Percentiles rank a stretch among this genome's conserved stretches.
Conservation (phyloP, 2,797 vertebrate species). For the Orientallactaga sibirica region DNA sequence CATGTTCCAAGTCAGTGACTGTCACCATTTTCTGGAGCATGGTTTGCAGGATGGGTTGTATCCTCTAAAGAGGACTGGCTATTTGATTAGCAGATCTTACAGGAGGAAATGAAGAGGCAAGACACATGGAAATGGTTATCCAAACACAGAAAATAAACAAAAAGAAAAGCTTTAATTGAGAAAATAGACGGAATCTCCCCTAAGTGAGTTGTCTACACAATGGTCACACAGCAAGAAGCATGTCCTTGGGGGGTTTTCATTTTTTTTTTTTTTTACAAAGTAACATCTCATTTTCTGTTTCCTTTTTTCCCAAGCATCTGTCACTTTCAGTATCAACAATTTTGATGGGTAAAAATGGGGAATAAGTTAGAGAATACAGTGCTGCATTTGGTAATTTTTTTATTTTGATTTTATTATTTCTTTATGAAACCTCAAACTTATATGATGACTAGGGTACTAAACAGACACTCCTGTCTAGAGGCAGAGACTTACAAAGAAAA, state of each 20-base stretch:
- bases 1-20: neutral
- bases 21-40: neutral
- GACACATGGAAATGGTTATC: slow-evolving; percentile 11
- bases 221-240: slow-evolving; percentile 28
- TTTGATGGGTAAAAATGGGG: neutral
- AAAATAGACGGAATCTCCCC: slow-evolving; percentile 30
- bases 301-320: slow-evolving; percentile 33
- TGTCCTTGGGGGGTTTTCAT: slow-evolving; percentile 5
- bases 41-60: neutral
- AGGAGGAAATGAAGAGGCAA: neutral
- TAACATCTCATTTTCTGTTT: slow-evolving; percentile 36
- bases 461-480: slow-evolving; percentile 19
- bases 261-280: neutral
- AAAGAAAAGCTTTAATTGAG: slow-evolving; percentile 26
- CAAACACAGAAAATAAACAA: slow-evolving; percentile 22
- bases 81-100: slow-evolving; percentile 18
- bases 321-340: neutral
- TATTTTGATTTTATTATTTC: neutral
- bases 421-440: slow-evolving; percentile 48
- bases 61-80: neutral
- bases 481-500: slow-evolving; percentile 77
- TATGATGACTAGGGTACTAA: neutral
- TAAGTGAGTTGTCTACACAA: neutral
- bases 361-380: slow-evolving; percentile 18
- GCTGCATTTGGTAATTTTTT: neutral